phyloP scores from a whole-genome alignment of 2,113 vertebrate genomes.

The Haliaeetus leucogaster region DNA sequence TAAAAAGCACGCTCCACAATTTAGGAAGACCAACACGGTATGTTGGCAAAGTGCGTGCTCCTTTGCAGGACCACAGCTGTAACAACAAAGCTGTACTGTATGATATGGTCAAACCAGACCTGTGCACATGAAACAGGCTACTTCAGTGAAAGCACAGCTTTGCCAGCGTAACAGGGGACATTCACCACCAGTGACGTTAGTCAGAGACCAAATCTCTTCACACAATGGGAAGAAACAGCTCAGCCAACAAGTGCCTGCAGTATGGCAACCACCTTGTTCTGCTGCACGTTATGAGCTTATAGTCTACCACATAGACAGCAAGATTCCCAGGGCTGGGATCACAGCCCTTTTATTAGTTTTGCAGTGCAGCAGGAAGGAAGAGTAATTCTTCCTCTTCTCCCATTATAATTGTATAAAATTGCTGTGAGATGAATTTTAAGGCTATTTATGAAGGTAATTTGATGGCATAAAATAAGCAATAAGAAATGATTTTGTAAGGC shows the following conservation, averaged over 20 bases:
- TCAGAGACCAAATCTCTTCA: constrained; percentile 28
- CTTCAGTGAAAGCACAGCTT: background rate
- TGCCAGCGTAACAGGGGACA: background rate
- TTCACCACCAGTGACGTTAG: background rate
- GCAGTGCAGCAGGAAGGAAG: constrained; percentile 30
- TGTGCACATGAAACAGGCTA: background rate
- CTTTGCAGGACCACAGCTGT: background rate
- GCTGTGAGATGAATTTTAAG: constrained; percentile 7
- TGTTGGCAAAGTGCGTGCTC: background rate
- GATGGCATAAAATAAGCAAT: constrained; percentile 36
- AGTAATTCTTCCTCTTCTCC: constrained; percentile 20
- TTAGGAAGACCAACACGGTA: background rate
- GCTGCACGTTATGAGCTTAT: background rate
- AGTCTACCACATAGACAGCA: background rate
- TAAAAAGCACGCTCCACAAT: background rate
- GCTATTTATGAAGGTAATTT: constrained; percentile 51
- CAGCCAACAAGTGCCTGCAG: constrained; percentile 16
- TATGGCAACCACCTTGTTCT: constrained; percentile 11
- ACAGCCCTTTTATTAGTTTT: constrained; percentile 21
- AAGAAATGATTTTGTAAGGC: constrained; percentile 57
- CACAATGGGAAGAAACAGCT: constrained; percentile 27
- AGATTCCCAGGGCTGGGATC: constrained; percentile 36
- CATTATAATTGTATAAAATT: constrained; percentile 2
- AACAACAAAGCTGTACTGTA: background rate
- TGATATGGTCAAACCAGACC: background rate